Percentiles rank a stretch among this genome's conserved stretches.
These are phyloP conservation scores for Pantherophis vulpinus DNA, from an alignment of 2,797 vertebrate species.

Conservation along the genomic window DNA sequence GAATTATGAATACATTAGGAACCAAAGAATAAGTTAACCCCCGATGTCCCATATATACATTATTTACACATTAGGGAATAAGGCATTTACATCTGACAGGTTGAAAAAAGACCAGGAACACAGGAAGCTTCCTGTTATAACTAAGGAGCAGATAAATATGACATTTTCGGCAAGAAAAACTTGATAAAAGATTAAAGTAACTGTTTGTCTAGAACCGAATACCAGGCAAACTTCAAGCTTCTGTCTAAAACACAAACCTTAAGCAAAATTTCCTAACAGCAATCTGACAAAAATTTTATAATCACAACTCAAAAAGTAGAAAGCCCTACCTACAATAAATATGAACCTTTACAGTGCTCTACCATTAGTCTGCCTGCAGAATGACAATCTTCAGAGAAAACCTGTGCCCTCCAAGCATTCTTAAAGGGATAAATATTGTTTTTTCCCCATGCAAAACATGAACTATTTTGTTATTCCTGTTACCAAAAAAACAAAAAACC, in stretches of 20 bases:
- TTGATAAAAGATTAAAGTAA: neutral
- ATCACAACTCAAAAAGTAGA: neutral
- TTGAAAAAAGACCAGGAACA: neutral
- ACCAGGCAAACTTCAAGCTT: neutral
- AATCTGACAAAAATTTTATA: neutral
- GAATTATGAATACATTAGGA: too few relatives aligned
- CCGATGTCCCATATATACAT: too few relatives aligned
- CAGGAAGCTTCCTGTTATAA: neutral
- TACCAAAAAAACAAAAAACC: neutral
- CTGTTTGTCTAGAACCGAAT: neutral
- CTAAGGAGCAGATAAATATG: neutral
- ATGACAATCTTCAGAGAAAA: neutral
- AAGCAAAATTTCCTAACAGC: neutral
- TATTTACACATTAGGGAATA: too few relatives aligned
- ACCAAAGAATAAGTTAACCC: too few relatives aligned
- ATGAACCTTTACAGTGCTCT: neutral
- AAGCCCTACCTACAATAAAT: neutral
- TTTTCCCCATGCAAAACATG: neutral
- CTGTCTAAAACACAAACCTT: neutral
- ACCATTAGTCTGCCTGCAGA: neutral
- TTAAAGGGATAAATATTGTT: neutral
- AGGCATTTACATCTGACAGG: too few relatives aligned
- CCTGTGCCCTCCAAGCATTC: neutral
- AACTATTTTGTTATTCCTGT: neutral
- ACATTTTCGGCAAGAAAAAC: neutral